These are phyloP conservation scores for Ceratina japonica DNA, from an alignment of 1,140 invertebrate species.

Conservation along the genomic window DNA sequence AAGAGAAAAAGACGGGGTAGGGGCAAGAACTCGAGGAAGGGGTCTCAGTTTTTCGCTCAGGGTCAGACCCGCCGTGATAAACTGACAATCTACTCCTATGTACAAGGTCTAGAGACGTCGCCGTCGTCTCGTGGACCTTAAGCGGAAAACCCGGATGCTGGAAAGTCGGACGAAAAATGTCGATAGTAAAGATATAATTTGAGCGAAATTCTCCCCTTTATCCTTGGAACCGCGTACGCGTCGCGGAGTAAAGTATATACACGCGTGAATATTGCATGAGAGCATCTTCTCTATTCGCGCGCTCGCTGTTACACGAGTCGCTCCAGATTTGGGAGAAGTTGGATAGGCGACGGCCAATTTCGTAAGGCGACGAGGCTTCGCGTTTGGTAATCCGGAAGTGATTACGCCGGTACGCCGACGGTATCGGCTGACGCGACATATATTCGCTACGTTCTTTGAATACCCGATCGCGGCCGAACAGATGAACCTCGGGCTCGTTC, in stretches of 20 bases:
- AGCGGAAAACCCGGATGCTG: too few relatives aligned
- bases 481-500: slow-evolving; percentile 1
- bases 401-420: slow-evolving; percentile 54
- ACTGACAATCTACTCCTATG: slow-evolving; percentile 62
- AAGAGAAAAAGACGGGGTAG: slow-evolving; percentile 27
- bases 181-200: too few relatives aligned
- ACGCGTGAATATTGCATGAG: slow-evolving; percentile 47
- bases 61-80: slow-evolving; percentile 74
- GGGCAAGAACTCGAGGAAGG: slow-evolving; percentile 37
- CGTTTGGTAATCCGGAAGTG: slow-evolving; percentile 64
- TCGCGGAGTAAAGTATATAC: slow-evolving; percentile 9
- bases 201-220: background rate
- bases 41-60: slow-evolving; percentile 72
- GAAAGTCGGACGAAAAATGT: too few relatives aligned
- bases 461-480: slow-evolving; percentile 27
- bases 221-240: background rate
- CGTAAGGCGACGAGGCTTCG: slow-evolving; percentile 42
- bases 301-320: slow-evolving; percentile 51
- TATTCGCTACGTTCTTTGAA: slow-evolving; percentile 47
- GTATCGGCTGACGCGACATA: slow-evolving; percentile 53
- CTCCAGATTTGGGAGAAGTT: slow-evolving; percentile 56
- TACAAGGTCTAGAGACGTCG: too few relatives aligned
- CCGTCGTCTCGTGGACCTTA: too few relatives aligned
- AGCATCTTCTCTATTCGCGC: slow-evolving; percentile 16
- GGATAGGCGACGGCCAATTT: slow-evolving; percentile 60